These are phyloP conservation scores for Alitta virens DNA, from an alignment of 2,888 invertebrate genomes.

Conservation along the genomic window DNA sequence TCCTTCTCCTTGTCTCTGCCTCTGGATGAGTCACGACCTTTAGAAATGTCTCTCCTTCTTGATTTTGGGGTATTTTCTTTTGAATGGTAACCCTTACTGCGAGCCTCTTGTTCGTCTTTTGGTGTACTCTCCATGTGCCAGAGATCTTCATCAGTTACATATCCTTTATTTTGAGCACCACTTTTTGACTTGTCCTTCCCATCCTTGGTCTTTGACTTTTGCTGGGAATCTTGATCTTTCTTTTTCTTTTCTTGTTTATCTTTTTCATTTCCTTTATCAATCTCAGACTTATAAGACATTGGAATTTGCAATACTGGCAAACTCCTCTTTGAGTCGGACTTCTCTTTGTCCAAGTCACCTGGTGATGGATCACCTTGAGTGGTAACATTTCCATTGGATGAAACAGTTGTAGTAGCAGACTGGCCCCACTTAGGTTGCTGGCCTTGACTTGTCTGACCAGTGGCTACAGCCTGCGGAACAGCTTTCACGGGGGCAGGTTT, in stretches of 20 bases:
- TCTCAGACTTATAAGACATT: background rate
- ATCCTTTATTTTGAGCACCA: background rate
- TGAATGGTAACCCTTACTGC: background rate
- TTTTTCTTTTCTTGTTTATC: background rate
- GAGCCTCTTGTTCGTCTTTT: background rate
- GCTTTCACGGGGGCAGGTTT: no score
- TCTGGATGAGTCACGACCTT: background rate
- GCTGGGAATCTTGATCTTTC: background rate
- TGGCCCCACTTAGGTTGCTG: no score
- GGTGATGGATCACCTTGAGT: no score
- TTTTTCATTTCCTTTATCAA: background rate
- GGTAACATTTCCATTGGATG: no score
- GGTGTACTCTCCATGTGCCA: background rate
- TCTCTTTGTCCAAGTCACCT: background rate
- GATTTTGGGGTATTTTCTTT: background rate
- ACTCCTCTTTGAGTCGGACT: background rate
- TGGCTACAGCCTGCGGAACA: no score
- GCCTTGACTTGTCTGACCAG: no score
- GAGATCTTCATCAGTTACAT: background rate
- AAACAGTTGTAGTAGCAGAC: no score
- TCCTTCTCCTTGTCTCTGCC: background rate
- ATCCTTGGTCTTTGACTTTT: background rate
- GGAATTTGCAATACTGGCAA: background rate
- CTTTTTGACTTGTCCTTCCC: background rate
- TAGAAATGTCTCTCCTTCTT: background rate